Conservation (phyloP, 2,797 vertebrate species). For the Acrossocheilus fasciatus region DNA sequence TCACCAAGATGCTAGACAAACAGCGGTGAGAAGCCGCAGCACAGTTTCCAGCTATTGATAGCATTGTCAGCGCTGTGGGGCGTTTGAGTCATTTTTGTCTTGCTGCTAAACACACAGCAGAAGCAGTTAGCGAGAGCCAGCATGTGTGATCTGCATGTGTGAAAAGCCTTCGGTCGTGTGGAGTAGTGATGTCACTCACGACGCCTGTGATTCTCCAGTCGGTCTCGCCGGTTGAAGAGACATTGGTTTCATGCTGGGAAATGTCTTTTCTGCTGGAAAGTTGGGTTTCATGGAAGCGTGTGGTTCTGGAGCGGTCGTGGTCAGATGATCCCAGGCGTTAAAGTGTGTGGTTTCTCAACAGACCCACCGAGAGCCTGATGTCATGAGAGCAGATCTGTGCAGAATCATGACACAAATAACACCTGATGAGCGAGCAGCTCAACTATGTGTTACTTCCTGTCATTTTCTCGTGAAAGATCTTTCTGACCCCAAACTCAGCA, state of each 20-base stretch:
- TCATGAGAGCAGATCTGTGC: neutral
- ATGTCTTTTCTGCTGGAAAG: neutral
- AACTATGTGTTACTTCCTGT: neutral
- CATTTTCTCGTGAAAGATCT: neutral
- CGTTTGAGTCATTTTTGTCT: neutral
- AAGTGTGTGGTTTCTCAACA: slow-evolving; percentile 6
- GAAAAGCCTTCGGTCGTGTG: neutral
- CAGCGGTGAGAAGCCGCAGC: neutral
- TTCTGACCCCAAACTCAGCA: neutral
- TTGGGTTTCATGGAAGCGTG: slow-evolving; percentile 21
- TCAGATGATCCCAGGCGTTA: slow-evolving; percentile 19
- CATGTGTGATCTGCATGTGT: slow-evolving; percentile 5
- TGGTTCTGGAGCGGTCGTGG: neutral
- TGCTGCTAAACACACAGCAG: neutral
- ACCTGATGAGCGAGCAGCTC: neutral
- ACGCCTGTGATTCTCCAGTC: slow-evolving; percentile 12
- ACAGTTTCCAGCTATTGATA: neutral
- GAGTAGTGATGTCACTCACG: neutral
- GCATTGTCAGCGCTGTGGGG: neutral
- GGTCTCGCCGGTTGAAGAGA: neutral
- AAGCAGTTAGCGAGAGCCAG: neutral
- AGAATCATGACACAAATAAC: neutral
- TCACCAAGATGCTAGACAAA: neutral
- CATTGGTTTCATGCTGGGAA: neutral
- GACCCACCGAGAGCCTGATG: neutral